Evolutionary conservation across 1,140 invertebrate species (phyloP), one percentile per base, ranked within the genome.

Genomic region (Gonatopus flavifemur): DNA sequence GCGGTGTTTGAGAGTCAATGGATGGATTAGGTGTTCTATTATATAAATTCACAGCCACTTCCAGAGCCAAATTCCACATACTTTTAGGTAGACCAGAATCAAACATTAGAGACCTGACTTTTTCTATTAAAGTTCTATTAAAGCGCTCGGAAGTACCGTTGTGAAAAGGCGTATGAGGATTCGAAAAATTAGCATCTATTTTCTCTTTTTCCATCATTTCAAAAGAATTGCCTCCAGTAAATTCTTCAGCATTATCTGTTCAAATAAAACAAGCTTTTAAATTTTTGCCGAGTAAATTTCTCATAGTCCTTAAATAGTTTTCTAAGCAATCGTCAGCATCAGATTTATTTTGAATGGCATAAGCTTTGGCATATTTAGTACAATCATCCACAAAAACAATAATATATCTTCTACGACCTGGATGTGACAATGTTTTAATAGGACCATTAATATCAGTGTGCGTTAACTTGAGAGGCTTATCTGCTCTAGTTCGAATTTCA

Each of bases 81-180:
- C 20, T 40, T 13, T 40, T 32, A 15, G 42, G 38, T 21, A 77
- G 40, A 3, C 58, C 39, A 31, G 56, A 54, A 33, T 74, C 61
- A 15, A 53, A 8, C n/a, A 76, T 16, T 45, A 73, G 46, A 10
- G 64, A 50, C 22, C 67, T 40, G 3, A 67, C 62, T 24, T 35
- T 47, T 18, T 66, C 37, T n/a, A 47, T 25, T 6, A 75, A 37
- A 1, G 59, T 74, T 28, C 69, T 36, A 36, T 74, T 76, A 13
- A 59, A 49, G 39, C 69, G 38, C 42, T 78, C 75, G 8, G 63
- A 51, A 12, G 58, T 43, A 12, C 67, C 67, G 55, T 76, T 74
- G 21, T 54, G 53, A 41, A 66, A 36, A 36, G 52, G 48, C 18
- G 46, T 48, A 44, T 59, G 33, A 6, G 42, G n/a, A 12, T 28